Evolutionary conservation across 2,797 vertebrate species (phyloP).

Genomic region (Phrynocephalus forsythii): DNA sequence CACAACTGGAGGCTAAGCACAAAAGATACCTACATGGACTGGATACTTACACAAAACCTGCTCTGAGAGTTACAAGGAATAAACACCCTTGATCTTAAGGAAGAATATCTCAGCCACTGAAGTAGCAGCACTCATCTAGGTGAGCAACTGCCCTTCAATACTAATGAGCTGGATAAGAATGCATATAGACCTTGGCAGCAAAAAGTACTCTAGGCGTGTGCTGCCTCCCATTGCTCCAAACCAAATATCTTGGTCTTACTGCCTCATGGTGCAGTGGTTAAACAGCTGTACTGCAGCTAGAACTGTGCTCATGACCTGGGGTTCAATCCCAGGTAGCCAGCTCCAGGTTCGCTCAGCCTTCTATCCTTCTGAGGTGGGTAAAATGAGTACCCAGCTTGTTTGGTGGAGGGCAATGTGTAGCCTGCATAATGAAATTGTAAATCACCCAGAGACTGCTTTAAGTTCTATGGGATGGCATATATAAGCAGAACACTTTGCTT

Average conservation of each 20-base stretch:
- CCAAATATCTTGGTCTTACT: background rate
- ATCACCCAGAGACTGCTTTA: too few species aligned
- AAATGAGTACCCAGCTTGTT: too few species aligned
- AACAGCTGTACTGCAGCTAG: too few species aligned
- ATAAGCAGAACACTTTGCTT: too few species aligned
- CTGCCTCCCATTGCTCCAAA: background rate
- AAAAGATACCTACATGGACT: constrained; percentile 53
- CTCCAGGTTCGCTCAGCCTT: too few species aligned
- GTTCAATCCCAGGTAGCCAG: too few species aligned
- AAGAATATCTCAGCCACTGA: background rate
- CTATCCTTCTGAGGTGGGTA: too few species aligned
- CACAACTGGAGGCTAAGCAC: constrained; percentile 17
- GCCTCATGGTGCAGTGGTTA: too few species aligned
- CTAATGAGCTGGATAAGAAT: background rate
- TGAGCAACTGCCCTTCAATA: background rate
- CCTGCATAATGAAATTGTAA: too few species aligned
- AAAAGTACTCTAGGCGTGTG: background rate
- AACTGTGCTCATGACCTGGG: too few species aligned
- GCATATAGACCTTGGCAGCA: background rate
- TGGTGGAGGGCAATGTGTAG: too few species aligned
- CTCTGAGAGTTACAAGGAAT: constrained; percentile 28
- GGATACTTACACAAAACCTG: background rate
- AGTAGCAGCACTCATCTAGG: background rate
- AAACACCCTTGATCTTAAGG: background rate
- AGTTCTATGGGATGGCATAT: too few species aligned